Base-by-base conservation (phyloP, 1,140 invertebrate genomes). In the Cydia splendana region DNA sequence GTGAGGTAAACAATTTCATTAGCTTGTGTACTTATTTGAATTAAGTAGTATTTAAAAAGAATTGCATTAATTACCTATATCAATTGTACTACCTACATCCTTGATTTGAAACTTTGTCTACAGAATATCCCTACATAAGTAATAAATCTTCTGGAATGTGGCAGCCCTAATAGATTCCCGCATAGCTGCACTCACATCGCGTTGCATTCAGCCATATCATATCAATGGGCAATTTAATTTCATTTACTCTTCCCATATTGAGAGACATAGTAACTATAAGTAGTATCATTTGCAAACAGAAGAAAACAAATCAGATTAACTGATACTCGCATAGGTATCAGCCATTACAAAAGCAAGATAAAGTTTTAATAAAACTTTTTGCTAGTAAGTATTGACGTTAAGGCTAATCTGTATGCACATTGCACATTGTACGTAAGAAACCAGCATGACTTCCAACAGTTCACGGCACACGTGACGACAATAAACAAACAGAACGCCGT, bases 211-310 rank as follows among this genome's bases (percentile, higher is more conserved):
- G 28, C 65, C 65, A 38, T 71, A 71, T 71, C 34, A 71, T 71
- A 71, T 71, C 67, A 71, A 71, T 71, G 67, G 67, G 38, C 34
- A 71, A 71, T 71, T 71, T 71, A 42, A 71, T 71, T 71, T 42
- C 67, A 71, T 45, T 71, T 10, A 71, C 4, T 18, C 34, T 71
- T 42, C 67, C 30, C 67, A 45, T 42, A 42, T 18, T 18, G 67
- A n/a, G 67, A 38, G 18, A 71, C 34, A 42, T 6, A 0, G 9
- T 42, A 30, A 34, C 34, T 6, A 30, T 30, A 30, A 24, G 3
- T 30, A 30, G 34, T 18, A 71, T 71, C 57, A 24, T 24, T 62
- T 24, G 57, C 18, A 62, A 62, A 24, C 57, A 62, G 57, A 62
- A 24, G 13, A 71, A 38, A 45, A 42, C 20, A 71, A 71, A 42